Evolutionary conservation across 2,113 vertebrate genomes (phyloP), one percentile per base, ranked within the genome.

Genomic region (Cyrtonyx montezumae): DNA sequence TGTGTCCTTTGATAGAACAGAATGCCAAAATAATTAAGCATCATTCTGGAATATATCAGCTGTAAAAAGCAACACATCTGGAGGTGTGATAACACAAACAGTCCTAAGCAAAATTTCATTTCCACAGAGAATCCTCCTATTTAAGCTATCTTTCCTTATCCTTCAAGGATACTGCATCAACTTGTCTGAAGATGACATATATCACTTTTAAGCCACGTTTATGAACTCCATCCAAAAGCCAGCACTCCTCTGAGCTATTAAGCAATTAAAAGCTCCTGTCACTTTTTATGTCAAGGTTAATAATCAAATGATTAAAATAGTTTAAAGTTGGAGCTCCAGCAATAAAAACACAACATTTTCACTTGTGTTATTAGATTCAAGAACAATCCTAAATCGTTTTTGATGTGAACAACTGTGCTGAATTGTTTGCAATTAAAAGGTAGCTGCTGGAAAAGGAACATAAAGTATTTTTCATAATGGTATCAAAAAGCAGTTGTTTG

Each of bases 251-350:
- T 77, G 94, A 94, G 92, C 89, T 82, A 77, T 75, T 83, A 94
- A 96, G 81, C 79, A 75, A 89, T 65, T 68, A 66, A 71, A 91
- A 68, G 23, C 55, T 83, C 81, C 91, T 75, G 69, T 28, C 79
- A 76, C 34, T 94, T 77, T 93, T 95, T 73, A 87, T 46, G 40
- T 82, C 74, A 66, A 92, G 67, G 90, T 87, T 90, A 69, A 91
- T 93, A 95, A 97, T 91, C 81, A 95, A 76, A 92, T 70, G 67
- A 93, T 96, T 90, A 92, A 90, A 93, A 85, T 23, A 92, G 58
- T 79, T 71, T 26, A 94, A 94, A 93, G 49, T 94, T 80, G 77
- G 84, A 91, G 91, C 84, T 74, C 69, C 93, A 76, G 88, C 74
- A 95, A 83, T 85, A 91, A 94, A 96, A 96, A 68, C 22, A 10